Conservation (phyloP, 1,140 invertebrate species). For the Drosophila pseudoobscura region DNA sequence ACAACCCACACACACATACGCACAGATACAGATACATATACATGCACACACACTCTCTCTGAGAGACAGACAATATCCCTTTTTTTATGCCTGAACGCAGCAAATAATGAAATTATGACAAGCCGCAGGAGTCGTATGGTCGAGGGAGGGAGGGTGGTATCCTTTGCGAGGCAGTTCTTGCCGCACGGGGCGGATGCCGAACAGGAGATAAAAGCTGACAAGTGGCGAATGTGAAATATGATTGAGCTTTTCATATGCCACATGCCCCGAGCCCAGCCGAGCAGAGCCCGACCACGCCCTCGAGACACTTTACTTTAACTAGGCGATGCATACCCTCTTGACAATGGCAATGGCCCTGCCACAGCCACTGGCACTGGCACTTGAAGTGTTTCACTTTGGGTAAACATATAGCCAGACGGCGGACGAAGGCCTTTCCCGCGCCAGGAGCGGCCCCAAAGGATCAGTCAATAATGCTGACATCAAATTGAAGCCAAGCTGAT, state of each 20-base stretch:
- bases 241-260: conserved; percentile 32
- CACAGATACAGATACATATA: conserved; percentile 20
- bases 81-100: conserved; percentile 75
- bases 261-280: too few species aligned
- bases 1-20: conserved; percentile 24
- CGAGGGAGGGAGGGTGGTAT: not conserved
- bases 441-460: conserved; percentile 49
- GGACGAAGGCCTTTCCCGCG: not conserved
- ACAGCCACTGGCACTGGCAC: conserved; percentile 4
- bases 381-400: conserved; percentile 67
- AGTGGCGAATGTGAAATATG: conserved; percentile 69
- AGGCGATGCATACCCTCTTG: conserved; percentile 10
- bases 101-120: conserved; percentile 78
- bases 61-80: conserved; percentile 64
- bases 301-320: conserved; percentile 46
- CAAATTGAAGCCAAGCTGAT: conserved; percentile 70
- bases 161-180: conserved; percentile 38
- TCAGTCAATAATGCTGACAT: conserved; percentile 78
- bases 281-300: conserved; percentile 2
- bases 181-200: conserved; percentile 24
- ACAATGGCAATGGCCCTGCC: too few species aligned
- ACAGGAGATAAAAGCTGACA: conserved; percentile 64
- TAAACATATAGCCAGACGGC: conserved; percentile 49
- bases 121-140: conserved; percentile 1
- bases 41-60: conserved; percentile 24